Percentiles rank a stretch among this genome's conserved stretches.
Conservation (phyloP, 1,140 invertebrate species). For the Hypsibius dujardini region DNA sequence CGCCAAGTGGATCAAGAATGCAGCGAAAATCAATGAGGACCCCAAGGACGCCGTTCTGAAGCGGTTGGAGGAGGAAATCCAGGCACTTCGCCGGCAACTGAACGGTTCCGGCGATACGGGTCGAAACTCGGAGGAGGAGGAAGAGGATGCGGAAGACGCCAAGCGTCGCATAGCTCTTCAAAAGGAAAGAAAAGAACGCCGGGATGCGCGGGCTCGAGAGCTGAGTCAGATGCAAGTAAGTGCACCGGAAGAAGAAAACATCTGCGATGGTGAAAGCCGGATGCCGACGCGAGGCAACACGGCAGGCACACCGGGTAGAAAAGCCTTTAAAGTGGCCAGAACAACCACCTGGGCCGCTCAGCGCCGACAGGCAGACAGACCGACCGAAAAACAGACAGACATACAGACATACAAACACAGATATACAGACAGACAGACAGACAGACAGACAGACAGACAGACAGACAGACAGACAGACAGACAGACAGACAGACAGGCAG, state of each 20-base stretch:
- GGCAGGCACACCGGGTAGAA: no score
- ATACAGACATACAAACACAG: no score
- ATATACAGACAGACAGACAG: no score
- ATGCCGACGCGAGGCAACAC: no score
- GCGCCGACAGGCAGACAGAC: no score
- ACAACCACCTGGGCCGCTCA: no score
- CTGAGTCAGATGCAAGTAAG: conserved; percentile 16
- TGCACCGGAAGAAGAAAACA: not conserved
- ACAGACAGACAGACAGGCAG: no score
- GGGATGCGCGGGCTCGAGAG: conserved; percentile 19
- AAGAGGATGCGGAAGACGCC: conserved; percentile 32
- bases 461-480: no score
- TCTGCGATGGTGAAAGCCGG: no score
- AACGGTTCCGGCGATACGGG: conserved; percentile 39
- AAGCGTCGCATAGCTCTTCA: conserved; percentile 19
- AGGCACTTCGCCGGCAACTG: conserved; percentile 66
- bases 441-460: no score
- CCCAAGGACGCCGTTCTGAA: conserved; percentile 87
- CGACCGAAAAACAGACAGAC: no score
- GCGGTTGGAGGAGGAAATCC: conserved; percentile 90
- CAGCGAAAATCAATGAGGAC: conserved; percentile 88
- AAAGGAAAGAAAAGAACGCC: conserved; percentile 16
- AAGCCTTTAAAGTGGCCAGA: no score
- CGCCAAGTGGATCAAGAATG: conserved; percentile 93
- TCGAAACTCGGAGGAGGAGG: conserved; percentile 26